Conservation (phyloP, 2,797 vertebrate genomes). For the Enteromius paludinosus region DNA sequence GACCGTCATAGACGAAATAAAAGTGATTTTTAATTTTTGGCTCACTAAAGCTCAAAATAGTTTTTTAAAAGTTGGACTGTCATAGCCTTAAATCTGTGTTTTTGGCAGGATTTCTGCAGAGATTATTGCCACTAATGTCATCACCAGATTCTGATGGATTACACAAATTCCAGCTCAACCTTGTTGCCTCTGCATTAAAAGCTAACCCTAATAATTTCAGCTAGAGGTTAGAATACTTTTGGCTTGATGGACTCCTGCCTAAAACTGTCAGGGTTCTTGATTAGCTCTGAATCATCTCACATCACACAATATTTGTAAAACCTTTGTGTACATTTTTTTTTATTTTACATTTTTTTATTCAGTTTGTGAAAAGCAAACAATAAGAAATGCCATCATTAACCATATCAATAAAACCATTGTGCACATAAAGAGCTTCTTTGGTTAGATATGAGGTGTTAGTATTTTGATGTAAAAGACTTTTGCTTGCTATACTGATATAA, state of each 20-base stretch:
- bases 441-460: neutral
- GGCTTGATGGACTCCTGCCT: neutral
- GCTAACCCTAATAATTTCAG: neutral
- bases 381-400: no score
- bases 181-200: constrained; percentile 21
- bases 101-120: constrained; percentile 25
- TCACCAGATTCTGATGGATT: constrained; percentile 48
- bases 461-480: neutral
- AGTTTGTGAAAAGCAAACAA: no score
- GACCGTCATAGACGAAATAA: neutral
- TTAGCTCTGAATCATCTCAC: neutral
- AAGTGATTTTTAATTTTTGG: neutral
- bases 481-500: neutral
- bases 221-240: neutral
- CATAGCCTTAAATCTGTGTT: constrained; percentile 41
- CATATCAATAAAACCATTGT: neutral
- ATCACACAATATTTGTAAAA: neutral
- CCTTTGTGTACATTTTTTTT: no score
- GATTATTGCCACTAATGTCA: constrained; percentile 35
- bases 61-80: constrained; percentile 12
- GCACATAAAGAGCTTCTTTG: neutral
- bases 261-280: neutral
- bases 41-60: neutral
- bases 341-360: no score
- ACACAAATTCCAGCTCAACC: constrained; percentile 38